A percentile compares a stretch with the other conserved stretches of the same genome.
These are phyloP conservation scores for Megaleporinus macrocephalus DNA, from an alignment of 2,113 vertebrate genomes.

Conservation along the genomic window DNA sequence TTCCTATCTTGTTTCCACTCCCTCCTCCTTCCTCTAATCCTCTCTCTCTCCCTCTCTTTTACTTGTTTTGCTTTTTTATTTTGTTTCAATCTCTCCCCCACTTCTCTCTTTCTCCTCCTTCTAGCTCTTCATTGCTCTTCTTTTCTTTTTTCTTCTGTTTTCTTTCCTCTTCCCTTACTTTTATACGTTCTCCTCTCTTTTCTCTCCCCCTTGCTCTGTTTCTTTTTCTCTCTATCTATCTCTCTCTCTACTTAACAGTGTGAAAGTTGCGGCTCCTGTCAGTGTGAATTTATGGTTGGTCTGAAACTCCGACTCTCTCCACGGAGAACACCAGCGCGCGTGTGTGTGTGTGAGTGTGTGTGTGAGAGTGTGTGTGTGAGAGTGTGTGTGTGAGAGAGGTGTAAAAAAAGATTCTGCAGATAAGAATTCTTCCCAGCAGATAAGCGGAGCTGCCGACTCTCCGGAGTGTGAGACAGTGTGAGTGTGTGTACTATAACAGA, in stretches of 20 bases:
- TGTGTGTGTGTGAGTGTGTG: conserved; percentile 2
- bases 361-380: not conserved
- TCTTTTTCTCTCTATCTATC: not conserved
- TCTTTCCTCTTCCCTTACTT: not conserved
- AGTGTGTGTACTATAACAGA: not conserved
- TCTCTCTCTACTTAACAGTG: conserved; percentile 28
- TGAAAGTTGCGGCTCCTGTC: conserved; percentile 50
- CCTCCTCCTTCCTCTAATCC: conserved; percentile 20
- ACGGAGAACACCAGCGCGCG: not conserved
- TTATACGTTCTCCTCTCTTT: conserved; percentile 51
- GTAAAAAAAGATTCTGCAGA: conserved; percentile 40
- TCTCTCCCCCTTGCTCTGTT: not conserved
- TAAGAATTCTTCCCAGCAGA: conserved; percentile 41
- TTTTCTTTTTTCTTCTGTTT: conserved; percentile 23
- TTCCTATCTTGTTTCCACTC: too few species aligned
- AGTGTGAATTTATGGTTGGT: conserved; percentile 47
- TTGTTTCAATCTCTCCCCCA: too few species aligned
- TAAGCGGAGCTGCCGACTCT: conserved; percentile 22
- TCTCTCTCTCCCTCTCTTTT: conserved; percentile 9
- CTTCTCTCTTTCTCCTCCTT: not conserved
- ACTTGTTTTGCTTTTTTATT: too few species aligned
- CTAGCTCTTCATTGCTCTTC: not conserved
- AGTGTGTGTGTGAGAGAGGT: not conserved
- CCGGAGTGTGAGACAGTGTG: conserved; percentile 43
- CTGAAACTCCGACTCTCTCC: conserved; percentile 32